Evolutionary conservation across 2,797 vertebrate genomes (phyloP), one percentile per base, ranked within the genome.

Genomic region (Neosilurus hyrtlii): DNA sequence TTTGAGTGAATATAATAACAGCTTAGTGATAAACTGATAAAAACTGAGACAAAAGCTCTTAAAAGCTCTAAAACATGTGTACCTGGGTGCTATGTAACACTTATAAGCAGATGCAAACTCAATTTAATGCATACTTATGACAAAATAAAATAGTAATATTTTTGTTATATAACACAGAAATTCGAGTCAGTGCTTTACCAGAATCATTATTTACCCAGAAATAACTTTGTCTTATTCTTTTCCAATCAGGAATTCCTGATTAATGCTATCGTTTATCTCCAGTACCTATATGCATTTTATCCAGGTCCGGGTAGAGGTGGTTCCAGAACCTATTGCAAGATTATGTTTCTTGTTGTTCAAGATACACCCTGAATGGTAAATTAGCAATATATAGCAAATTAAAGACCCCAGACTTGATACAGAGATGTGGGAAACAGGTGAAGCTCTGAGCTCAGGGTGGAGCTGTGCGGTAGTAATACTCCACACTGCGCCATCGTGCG

Each of bases 11-110:
- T n/a, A 51, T 11, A 84, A 89, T 86, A 88, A 92, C 91, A 89
- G 89, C 86, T 91, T 73, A 63, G 81, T 86, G 83, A 82, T n/a
- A 89, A 87, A 83, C 73, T 86, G 63, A 90, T 63, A 85, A 71
- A 70, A 84, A 92, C 83, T 83, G 66, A 84, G 88, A 86, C 81
- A 91, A 92, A 93, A 7, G 11, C 18, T 59, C 7, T 59, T 61
- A 75, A n/a, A 59, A n/a, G 30, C 20, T 22, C 24, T 56, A 20
- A 74, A 20, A 73, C 71, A 54, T 18, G 22, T n/a, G 37, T 49
- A 70, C 22, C 43, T 57, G 10, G 10, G 20, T 59, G 18, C 22
- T 75, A 75, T 37, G 9, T 35, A 10, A 12, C 54, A 35, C 12
- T 14, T 56, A 56, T 10, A 73, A 71, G 51, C n/a, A 43, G 20